A percentile compares a stretch with the other conserved stretches of the same genome.
phyloP scores from a whole-genome alignment of 1,140 invertebrate genomes.

The Sitobion miscanthi region DNA sequence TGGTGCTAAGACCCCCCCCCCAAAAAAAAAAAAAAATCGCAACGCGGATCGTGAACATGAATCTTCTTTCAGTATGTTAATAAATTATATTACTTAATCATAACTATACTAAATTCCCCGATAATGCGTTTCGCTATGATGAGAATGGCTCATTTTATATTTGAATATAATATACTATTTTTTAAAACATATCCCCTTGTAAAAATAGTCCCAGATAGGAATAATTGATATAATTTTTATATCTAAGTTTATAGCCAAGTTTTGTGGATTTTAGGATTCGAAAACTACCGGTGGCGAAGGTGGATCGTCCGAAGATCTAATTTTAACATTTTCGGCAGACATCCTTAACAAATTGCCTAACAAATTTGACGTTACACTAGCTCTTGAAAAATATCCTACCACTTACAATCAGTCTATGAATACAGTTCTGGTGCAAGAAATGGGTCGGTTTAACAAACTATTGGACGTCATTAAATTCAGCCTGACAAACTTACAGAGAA shows the following conservation, averaged over 20 bases:
- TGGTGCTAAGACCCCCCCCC: no score
- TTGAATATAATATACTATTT: no score
- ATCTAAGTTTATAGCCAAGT: background rate
- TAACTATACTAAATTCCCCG: no score
- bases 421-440: conserved; percentile 92
- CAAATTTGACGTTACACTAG: conserved; percentile 73
- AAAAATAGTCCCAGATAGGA: background rate
- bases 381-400: conserved; percentile 78
- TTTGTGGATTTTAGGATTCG: background rate
- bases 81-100: no score
- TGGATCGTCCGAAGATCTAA: conserved; percentile 23
- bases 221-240: background rate
- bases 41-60: no score
- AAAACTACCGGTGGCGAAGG: background rate
- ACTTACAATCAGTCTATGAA: conserved; percentile 87
- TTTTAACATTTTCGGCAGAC: conserved; percentile 66
- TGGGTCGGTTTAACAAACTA: conserved; percentile 86
- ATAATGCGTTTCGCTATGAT: no score
- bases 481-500: conserved; percentile 81
- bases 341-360: conserved; percentile 76
- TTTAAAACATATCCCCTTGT: no score
- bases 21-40: no score
- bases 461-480: conserved; percentile 76
- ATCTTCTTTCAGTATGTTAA: no score
- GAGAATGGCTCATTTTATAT: no score